Evolutionary conservation across 1,140 invertebrate genomes (phyloP), one percentile per base, ranked within the genome.

Genomic region (Achatina immaculata): DNA sequence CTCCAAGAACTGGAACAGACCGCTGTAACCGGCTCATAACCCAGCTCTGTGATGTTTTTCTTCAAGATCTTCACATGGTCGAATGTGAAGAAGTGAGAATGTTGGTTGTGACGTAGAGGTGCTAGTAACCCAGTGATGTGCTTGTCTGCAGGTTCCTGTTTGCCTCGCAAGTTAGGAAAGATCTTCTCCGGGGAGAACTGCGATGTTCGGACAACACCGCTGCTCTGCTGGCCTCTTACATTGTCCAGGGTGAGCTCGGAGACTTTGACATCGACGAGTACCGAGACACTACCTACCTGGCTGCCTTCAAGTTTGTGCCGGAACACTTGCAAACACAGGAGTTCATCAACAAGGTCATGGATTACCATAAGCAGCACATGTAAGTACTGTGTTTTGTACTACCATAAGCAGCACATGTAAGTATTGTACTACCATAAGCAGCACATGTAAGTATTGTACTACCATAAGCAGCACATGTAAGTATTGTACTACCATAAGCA

Each of bases 201-300:
- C 95, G 97, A 86, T 99, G 98, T 91, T 99, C 98, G 92, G 98
- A 99, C 90, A 99, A 99, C 91, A 99, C 98, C 11, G 97, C 98
- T 42, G 97, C 98, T 55, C 93, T 99, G n/a, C 96, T 99, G 94
- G 97, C 97, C 58, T 98, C 98, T 83, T 99, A 99, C 89, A 98
- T 99, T 85, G 76, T 88, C 90, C 42, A 90, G 96, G 98, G 98
- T 80, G 98, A 99, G 91, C 98, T 98, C 90, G 98, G 98, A 14
- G 98, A 99, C 93, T 99, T 95, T 92, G 96, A 96, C 65, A 94
- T 95, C n/a, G 98, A 99, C 90, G 98, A 99, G 91, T 99, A 99
- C 92, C 96, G 96, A 11, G 97, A 99, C 93, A 95, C 97, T 90
- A 96, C 95, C 14, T 99, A 99, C 93, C 94, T 99, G 82, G 96